Percentiles rank a stretch among this genome's conserved stretches.
Evolutionary conservation across 2,888 invertebrate genomes (phyloP).

Genomic region (Galerucella calmariensis): DNA sequence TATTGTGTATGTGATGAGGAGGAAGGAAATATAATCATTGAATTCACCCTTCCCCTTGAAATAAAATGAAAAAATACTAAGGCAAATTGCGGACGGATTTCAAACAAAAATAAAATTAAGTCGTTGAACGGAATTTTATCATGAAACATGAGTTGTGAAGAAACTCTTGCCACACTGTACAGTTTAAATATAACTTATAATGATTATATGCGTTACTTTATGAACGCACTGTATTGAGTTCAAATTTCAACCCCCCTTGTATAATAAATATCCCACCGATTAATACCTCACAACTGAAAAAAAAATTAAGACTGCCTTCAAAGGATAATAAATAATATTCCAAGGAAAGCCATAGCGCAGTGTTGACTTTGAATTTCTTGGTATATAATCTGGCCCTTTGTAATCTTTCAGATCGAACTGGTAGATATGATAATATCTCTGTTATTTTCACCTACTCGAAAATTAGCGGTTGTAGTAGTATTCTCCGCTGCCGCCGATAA

Average conservation of each 20-base stretch:
- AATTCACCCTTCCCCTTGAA: no score
- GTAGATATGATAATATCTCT: slow-evolving; percentile 63
- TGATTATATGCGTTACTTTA: not conserved
- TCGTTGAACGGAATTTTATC: no score
- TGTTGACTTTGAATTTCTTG: slow-evolving; percentile 59
- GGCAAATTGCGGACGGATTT: no score
- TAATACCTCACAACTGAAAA: slow-evolving; percentile 28
- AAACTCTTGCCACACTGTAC: no score
- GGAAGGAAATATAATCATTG: no score
- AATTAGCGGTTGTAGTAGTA: slow-evolving; percentile 57
- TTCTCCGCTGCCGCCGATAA: slow-evolving; percentile 49
- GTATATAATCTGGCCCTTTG: slow-evolving; percentile 56
- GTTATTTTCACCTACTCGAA: slow-evolving; percentile 65
- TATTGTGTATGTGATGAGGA: no score
- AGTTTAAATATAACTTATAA: no score
- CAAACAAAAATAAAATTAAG: no score
- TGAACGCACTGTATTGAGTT: not conserved
- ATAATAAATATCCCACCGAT: not conserved
- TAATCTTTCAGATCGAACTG: slow-evolving; percentile 43
- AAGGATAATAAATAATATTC: slow-evolving; percentile 53
- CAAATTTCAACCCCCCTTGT: not conserved
- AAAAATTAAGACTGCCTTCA: slow-evolving; percentile 28
- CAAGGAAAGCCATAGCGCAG: slow-evolving; percentile 42
- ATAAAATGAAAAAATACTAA: no score
- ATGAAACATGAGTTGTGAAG: no score